Evolutionary conservation across 2,113 vertebrate genomes (phyloP), one percentile per base, ranked within the genome.

Genomic region (Oceanites oceanicus): DNA sequence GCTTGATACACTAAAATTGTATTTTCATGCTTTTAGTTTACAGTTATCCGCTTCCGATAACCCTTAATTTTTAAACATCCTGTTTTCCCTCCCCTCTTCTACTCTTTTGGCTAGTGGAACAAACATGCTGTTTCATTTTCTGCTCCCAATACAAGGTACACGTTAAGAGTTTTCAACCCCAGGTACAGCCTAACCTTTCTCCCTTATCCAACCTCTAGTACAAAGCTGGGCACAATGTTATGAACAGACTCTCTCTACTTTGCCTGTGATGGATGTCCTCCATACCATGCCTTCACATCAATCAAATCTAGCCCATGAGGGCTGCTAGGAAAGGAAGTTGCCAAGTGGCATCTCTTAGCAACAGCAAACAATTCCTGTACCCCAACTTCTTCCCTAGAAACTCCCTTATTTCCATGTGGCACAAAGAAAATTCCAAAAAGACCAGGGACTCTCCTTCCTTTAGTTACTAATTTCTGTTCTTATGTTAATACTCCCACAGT

Each of bases 81-180:
- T 32, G 38, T 68, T 65, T 55, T 62, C 29, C 17, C 13, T 42
- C 7, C 18, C 17, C 22, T 59, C 16, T 58, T 61, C 52, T 74
- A 36, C 11, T 62, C 9, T 65, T 47, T 61, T 14, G 11, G 30
- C 34, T 76, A n/a, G 6, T 72, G 44, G 17, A 92, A 89, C 40
- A 79, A 74, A 49, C 2, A 34, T 0, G 3, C 8, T 23, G 13
- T 67, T 93, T 58, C 13, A 29, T 29, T 53, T 95, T 91, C 42
- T 58, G 47, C 34, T 82, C 18, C 14, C 22, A 36, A 49, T 44
- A 52, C 29, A 52, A 61, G 19, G 49, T 34, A 42, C 17, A 32
- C 1, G 0, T 15, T 20, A 53, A 72, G 26, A 45, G 61, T 38
- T 90, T 86, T 53, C 67, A 86, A 5, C 2, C 0, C 0, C 26